A percentile compares a stretch with the other conserved stretches of the same genome.
phyloP scores from a whole-genome alignment of 2,797 vertebrate species.

The Adrianichthys oophorus region DNA sequence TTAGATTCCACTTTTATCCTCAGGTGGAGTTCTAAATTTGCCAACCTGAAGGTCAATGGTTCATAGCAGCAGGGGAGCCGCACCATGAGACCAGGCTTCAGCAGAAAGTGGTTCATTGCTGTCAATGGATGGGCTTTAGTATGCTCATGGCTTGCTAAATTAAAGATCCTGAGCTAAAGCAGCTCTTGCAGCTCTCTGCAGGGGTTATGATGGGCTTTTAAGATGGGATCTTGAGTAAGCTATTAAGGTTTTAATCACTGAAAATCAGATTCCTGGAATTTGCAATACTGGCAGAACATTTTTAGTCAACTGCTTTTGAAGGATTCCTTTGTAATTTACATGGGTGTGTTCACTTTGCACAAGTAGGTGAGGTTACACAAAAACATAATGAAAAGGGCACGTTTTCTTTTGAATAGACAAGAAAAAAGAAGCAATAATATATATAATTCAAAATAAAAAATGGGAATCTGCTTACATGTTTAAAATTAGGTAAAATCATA shows the following conservation, averaged over 20 bases:
- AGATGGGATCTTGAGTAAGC: slow-evolving; percentile 24
- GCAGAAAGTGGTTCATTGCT: slow-evolving; percentile 32
- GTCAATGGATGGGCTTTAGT: slow-evolving; percentile 44
- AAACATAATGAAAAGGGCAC: too few relatives aligned
- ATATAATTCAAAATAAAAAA: too few relatives aligned
- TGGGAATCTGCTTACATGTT: too few relatives aligned
- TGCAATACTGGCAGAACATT: not conserved
- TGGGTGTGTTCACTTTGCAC: too few relatives aligned
- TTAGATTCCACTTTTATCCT: slow-evolving; percentile 26
- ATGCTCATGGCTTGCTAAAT: slow-evolving; percentile 46
- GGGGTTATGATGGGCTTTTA: slow-evolving; percentile 21
- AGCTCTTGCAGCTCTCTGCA: slow-evolving; percentile 25
- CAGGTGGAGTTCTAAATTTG: slow-evolving; percentile 19
- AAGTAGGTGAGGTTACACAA: too few relatives aligned
- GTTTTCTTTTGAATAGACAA: too few relatives aligned
- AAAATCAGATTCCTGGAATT: slow-evolving; percentile 9
- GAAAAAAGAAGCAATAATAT: too few relatives aligned
- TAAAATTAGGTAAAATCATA: too few relatives aligned
- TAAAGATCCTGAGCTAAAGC: slow-evolving; percentile 45
- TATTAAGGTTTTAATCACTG: slow-evolving; percentile 27
- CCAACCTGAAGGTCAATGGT: slow-evolving; percentile 37
- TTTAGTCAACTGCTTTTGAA: not conserved
- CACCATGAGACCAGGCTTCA: slow-evolving; percentile 22
- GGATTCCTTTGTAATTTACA: too few relatives aligned
- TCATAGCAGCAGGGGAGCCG: slow-evolving; percentile 70